These are phyloP conservation scores for Schizaphis graminum DNA, from an alignment of 2,888 invertebrate genomes.

Conservation along the genomic window DNA sequence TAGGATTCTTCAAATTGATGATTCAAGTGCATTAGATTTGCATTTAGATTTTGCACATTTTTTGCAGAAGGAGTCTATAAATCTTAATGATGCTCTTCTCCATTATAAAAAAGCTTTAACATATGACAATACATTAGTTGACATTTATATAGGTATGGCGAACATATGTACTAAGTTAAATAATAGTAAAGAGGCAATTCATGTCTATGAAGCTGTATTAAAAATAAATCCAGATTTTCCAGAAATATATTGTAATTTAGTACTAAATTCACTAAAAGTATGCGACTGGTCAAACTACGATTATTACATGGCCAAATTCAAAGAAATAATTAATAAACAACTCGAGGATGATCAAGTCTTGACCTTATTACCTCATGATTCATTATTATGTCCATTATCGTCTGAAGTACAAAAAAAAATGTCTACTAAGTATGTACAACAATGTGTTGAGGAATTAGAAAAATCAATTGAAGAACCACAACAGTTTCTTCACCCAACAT, in stretches of 20 bases:
- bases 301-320: conserved; percentile 90
- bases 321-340: conserved; percentile 94
- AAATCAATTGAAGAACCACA: conserved; percentile 75
- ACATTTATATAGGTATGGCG: conserved; percentile 99
- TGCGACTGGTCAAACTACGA: conserved; percentile 99
- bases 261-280: conserved; percentile 97
- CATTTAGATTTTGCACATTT: conserved; percentile 98
- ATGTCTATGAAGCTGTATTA: conserved; percentile 92
- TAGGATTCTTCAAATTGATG: conserved; percentile 85
- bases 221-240: conserved; percentile 97
- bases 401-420: conserved; percentile 94
- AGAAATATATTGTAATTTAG: conserved; percentile 98
- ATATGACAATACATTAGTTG: conserved; percentile 98
- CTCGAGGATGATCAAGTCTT: conserved; percentile 92
- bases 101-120: conserved; percentile 98
- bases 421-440: conserved; percentile 94
- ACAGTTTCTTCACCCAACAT: conserved; percentile 80
- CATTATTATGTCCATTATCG: conserved; percentile 98
- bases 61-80: conserved; percentile 96
- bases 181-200: conserved; percentile 94
- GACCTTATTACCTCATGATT: conserved; percentile 99
- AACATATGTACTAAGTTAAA: conserved; percentile 98
- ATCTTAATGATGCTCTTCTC: conserved; percentile 93
- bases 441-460: conserved; percentile 88
- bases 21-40: conserved; percentile 85